A percentile compares a stretch with the other conserved stretches of the same genome.
These are phyloP conservation scores for Ephestia elutella DNA, from an alignment of 1,140 invertebrate species.

Conservation along the genomic window DNA sequence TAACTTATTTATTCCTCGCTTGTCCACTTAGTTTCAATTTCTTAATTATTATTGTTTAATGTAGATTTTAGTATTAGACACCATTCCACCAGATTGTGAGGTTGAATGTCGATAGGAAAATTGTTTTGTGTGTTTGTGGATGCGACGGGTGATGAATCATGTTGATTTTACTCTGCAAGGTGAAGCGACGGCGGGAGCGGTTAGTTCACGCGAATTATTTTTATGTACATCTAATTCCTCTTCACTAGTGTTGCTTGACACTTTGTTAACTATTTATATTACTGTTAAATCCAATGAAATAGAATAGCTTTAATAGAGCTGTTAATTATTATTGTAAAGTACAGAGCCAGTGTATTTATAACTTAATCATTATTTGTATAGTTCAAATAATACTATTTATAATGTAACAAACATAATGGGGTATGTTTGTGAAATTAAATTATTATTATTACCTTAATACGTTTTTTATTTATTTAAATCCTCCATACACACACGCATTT, in stretches of 20 bases:
- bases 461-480: constrained; percentile 13
- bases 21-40: constrained; percentile 47
- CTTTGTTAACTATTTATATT: constrained; percentile 73
- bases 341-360: constrained; percentile 71
- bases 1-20: constrained; percentile 61
- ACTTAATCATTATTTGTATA: constrained; percentile 73
- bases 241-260: constrained; percentile 59
- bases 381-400: constrained; percentile 69
- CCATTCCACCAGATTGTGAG: constrained; percentile 51
- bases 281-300: constrained; percentile 66
- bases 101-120: constrained; percentile 44
- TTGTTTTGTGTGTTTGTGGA: constrained; percentile 48
- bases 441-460: constrained; percentile 53
- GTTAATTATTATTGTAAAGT: constrained; percentile 68
- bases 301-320: constrained; percentile 69
- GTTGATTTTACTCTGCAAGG: constrained; percentile 23
- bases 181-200: constrained; percentile 21
- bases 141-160: constrained; percentile 29
- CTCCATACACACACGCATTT: too few relatives aligned
- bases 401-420: constrained; percentile 50
- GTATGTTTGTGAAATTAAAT: constrained; percentile 69
- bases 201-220: constrained; percentile 30
- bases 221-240: constrained; percentile 58
- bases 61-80: constrained; percentile 54
- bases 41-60: constrained; percentile 55